A percentile compares a stretch with the other conserved stretches of the same genome.
Conservation (phyloP, 2,113 vertebrate species). For the Myotis davidii region DNA sequence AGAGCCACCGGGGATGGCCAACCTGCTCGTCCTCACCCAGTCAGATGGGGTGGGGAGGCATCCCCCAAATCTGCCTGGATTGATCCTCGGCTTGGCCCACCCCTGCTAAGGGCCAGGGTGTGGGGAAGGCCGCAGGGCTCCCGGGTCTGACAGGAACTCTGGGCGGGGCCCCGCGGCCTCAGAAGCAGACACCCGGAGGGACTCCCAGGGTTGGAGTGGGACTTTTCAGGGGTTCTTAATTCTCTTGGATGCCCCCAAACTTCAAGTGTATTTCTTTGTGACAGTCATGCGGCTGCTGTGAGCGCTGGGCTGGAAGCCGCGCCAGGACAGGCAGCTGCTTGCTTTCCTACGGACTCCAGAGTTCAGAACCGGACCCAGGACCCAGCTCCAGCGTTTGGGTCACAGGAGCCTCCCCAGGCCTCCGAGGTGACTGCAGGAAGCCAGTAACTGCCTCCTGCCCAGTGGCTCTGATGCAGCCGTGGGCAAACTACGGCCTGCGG, state of each 20-base stretch:
- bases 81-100: accelerated
- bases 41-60: too few species aligned
- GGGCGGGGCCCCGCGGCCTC: accelerated
- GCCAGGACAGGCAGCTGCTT: accelerated
- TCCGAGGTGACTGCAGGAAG: too few species aligned
- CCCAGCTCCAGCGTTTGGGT: not conserved
- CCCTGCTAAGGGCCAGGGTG: accelerated
- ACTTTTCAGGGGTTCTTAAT: not conserved
- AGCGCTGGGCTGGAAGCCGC: accelerated
- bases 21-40: accelerated
- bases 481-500: too few species aligned
- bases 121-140: not conserved
- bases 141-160: too few species aligned
- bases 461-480: too few species aligned
- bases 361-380: not conserved
- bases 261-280: not conserved
- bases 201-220: not conserved
- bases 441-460: too few species aligned
- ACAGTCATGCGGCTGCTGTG: accelerated
- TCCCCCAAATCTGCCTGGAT: not conserved
- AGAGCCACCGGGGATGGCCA: accelerated
- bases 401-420: too few species aligned
- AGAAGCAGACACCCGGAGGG: not conserved
- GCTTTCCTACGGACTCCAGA: not conserved
- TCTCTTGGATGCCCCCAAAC: not conserved